phyloP scores from a whole-genome alignment of 2,797 vertebrate species.

The Hozukius guyotensis region DNA sequence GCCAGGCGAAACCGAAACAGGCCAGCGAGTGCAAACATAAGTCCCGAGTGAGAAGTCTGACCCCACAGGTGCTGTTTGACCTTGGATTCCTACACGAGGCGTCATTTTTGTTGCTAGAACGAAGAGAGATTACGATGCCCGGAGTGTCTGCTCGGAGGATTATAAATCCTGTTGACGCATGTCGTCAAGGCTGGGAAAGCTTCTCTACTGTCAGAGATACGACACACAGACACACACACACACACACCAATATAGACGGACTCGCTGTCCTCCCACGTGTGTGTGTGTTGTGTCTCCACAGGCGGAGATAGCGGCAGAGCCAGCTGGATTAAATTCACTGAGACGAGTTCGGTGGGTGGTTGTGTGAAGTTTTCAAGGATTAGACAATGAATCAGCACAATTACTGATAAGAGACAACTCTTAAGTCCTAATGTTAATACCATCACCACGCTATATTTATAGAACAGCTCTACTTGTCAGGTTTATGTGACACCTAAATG shows the following conservation, averaged over 20 bases:
- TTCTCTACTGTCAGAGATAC: conserved; percentile 26
- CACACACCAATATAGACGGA: conserved; percentile 3
- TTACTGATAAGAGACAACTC: conserved; percentile 47
- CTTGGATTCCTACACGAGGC: conserved; percentile 39
- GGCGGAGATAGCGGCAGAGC: conserved; percentile 44
- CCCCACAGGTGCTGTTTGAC: conserved; percentile 53
- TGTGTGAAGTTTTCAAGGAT: conserved; percentile 53
- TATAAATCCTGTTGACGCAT: conserved; percentile 53
- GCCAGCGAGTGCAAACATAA: conserved; percentile 25
- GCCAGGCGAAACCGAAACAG: conserved; percentile 31
- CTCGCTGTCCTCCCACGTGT: conserved; percentile 50
- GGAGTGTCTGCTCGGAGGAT: conserved; percentile 23
- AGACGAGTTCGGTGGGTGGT: conserved; percentile 6
- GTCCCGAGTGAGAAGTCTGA: neutral
- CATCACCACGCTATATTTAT: conserved; percentile 27
- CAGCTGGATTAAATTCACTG: conserved; percentile 53
- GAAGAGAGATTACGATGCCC: conserved; percentile 28
- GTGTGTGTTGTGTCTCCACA: conserved; percentile 63
- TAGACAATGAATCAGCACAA: conserved; percentile 60
- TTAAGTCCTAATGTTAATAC: conserved; percentile 41
- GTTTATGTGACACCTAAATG: conserved; percentile 39
- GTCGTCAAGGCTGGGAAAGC: conserved; percentile 54
- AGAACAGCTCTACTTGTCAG: conserved; percentile 31
- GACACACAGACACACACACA: conserved; percentile 6
- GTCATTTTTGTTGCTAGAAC: conserved; percentile 29